These are phyloP conservation scores for Coptotermes formosanus DNA, from an alignment of 1,140 invertebrate species.

Conservation along the genomic window DNA sequence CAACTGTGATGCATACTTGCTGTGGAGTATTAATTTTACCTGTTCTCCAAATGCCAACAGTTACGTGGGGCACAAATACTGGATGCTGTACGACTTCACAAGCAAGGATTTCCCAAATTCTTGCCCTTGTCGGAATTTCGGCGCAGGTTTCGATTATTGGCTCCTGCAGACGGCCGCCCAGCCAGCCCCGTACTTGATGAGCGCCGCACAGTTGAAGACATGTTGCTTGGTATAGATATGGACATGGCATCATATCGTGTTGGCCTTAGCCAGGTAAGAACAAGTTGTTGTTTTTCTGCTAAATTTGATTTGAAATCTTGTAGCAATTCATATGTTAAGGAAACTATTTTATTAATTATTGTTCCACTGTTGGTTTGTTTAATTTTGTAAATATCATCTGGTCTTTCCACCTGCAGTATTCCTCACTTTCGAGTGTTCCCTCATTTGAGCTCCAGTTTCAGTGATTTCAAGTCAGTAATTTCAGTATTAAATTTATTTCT, in stretches of 20 bases:
- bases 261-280: constrained; percentile 84
- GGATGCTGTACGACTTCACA: constrained; percentile 83
- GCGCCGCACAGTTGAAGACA: constrained; percentile 69
- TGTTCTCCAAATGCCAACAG: constrained; percentile 50
- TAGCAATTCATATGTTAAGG: not conserved
- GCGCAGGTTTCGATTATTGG: constrained; percentile 75
- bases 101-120: constrained; percentile 90
- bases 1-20: too few species aligned
- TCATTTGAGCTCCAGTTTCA: too few species aligned
- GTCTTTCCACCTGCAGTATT: too few species aligned
- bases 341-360: not conserved
- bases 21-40: too few species aligned
- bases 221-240: constrained; percentile 81
- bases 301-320: not conserved
- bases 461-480: too few species aligned
- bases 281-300: not conserved
- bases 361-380: too few species aligned
- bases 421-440: too few species aligned
- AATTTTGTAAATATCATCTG: too few species aligned
- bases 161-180: constrained; percentile 52
- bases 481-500: too few species aligned
- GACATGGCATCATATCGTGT: constrained; percentile 84
- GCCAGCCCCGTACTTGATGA: constrained; percentile 60
- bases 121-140: constrained; percentile 86
- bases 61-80: constrained; percentile 87